phyloP scores from a whole-genome alignment of 2,888 invertebrate genomes.

The Synanthedon formicaeformis region DNA sequence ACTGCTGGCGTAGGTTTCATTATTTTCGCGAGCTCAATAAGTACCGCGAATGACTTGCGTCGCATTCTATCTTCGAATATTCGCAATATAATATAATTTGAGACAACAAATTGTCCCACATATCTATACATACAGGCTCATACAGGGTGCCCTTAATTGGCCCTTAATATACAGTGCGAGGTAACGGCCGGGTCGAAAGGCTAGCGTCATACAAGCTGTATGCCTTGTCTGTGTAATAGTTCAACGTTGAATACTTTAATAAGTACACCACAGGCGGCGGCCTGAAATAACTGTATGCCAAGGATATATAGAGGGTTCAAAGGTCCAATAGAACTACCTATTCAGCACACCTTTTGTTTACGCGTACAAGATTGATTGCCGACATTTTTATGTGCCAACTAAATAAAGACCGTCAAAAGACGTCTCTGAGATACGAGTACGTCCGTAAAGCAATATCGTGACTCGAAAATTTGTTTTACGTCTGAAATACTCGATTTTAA shows the following conservation, averaged over 20 bases:
- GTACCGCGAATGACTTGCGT: too few species aligned
- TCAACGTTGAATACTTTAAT: slow-evolving; percentile 10
- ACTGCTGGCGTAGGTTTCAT: too few species aligned
- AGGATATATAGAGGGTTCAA: neutral
- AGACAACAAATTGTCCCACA: too few species aligned
- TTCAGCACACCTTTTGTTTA: neutral
- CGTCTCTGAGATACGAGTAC: neutral
- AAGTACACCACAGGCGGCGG: slow-evolving; percentile 12
- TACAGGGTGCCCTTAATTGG: too few species aligned
- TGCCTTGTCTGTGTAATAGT: too few species aligned
- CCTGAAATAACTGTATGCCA: slow-evolving; percentile 4
- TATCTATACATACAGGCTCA: too few species aligned
- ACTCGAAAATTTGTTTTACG: neutral
- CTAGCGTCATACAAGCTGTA: too few species aligned
- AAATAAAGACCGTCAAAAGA: neutral
- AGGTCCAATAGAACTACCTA: neutral
- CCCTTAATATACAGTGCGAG: too few species aligned
- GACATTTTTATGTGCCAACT: neutral
- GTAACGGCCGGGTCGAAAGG: too few species aligned
- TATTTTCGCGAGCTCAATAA: too few species aligned
- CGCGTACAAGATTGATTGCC: neutral
- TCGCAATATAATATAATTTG: too few species aligned
- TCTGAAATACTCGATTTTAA: neutral
- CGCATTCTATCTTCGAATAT: too few species aligned
- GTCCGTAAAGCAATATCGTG: neutral